phyloP scores from a whole-genome alignment of 2,113 vertebrate genomes.

The Notechis scutatus region DNA sequence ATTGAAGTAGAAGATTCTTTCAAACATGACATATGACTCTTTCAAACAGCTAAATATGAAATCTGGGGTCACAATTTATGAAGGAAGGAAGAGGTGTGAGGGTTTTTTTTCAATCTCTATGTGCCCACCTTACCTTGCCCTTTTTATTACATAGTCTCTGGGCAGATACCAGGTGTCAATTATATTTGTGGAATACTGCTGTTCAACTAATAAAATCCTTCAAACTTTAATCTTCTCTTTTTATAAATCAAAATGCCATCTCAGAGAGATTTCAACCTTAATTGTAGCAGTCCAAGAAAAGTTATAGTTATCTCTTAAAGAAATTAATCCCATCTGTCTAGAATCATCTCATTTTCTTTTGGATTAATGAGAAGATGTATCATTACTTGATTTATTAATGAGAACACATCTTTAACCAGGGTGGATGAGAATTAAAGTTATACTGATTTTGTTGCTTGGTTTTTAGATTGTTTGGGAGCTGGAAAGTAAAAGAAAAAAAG shows the following conservation, averaged over 20 bases:
- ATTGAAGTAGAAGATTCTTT: not conserved
- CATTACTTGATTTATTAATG: not conserved
- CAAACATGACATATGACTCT: not conserved
- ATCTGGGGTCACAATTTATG: not conserved
- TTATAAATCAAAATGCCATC: constrained; percentile 39
- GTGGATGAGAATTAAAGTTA: not conserved
- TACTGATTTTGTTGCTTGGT: not conserved
- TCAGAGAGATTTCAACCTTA: constrained; percentile 39
- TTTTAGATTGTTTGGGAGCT: not conserved
- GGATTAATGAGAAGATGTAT: not conserved
- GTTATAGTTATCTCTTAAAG: not conserved
- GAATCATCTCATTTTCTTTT: not conserved
- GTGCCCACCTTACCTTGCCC: constrained; percentile 2
- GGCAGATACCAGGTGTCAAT: constrained; percentile 31
- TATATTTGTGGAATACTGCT: constrained; percentile 39
- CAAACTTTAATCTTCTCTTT: constrained; percentile 20
- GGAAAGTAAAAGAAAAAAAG: not conserved
- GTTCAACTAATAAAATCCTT: constrained; percentile 48
- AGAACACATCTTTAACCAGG: not conserved
- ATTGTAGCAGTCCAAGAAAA: constrained; percentile 35
- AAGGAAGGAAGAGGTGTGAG: not conserved
- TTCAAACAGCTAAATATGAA: not conserved
- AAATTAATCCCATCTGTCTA: not conserved
- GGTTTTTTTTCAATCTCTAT: constrained; percentile 1
- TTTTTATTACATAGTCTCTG: constrained; percentile 34